A percentile compares a stretch with the other conserved stretches of the same genome.
phyloP scores from a whole-genome alignment of 2,113 vertebrate species.

The Anguilla rostrata region DNA sequence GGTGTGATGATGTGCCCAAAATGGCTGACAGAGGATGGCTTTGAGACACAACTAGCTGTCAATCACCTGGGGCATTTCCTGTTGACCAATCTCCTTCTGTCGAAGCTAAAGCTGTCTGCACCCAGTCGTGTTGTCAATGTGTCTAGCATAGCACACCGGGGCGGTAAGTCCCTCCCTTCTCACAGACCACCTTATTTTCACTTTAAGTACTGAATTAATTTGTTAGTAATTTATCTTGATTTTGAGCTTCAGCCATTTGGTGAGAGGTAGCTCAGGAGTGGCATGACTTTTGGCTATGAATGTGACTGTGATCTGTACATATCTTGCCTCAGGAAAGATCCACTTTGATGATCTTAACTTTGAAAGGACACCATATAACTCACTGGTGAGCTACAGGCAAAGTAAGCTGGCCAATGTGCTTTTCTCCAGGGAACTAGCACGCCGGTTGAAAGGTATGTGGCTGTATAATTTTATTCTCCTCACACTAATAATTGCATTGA shows the following conservation, averaged over 20 bases:
- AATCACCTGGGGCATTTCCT: conserved; percentile 74
- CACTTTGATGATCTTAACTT: conserved; percentile 67
- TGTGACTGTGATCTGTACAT: neutral
- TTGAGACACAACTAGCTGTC: conserved; percentile 69
- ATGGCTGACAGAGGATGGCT: conserved; percentile 68
- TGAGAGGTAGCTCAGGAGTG: neutral
- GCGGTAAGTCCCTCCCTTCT: conserved; percentile 38
- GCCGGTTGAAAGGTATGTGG: conserved; percentile 49
- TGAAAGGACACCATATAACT: conserved; percentile 51
- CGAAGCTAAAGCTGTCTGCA: conserved; percentile 57
- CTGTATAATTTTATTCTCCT: neutral
- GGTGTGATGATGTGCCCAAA: conserved; percentile 74
- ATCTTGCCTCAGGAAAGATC: conserved; percentile 52
- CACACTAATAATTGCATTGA: neutral
- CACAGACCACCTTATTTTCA: conserved; percentile 43
- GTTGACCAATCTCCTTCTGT: conserved; percentile 66
- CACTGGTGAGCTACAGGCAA: conserved; percentile 65
- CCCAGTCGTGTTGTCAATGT: conserved; percentile 68
- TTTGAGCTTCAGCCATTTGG: neutral
- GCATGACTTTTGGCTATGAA: neutral
- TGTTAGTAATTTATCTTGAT: neutral
- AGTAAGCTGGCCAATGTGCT: conserved; percentile 73
- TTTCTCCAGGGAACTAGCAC: conserved; percentile 64
- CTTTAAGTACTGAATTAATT: neutral
- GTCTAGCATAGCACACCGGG: conserved; percentile 65